Percentiles rank a stretch among this genome's conserved stretches.
Evolutionary conservation across 2,797 vertebrate genomes (phyloP).

Genomic region (Pseudochirops corinnae): DNA sequence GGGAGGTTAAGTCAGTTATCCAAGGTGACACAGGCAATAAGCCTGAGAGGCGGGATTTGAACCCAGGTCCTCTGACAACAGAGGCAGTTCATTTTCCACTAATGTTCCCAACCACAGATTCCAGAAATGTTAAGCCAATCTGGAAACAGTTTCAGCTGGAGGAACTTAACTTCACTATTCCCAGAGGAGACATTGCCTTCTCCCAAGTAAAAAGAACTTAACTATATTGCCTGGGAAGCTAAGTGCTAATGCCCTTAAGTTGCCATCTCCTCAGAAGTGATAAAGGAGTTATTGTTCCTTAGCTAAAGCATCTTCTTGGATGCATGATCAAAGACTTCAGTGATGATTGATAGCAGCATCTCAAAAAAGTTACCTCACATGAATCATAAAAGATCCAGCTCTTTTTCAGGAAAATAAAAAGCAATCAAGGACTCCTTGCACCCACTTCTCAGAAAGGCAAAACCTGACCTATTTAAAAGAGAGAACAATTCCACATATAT

Average conservation of each 20-base stretch:
- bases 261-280: conserved; percentile 52
- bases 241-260: conserved; percentile 62
- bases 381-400: conserved; percentile 27
- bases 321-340: conserved; percentile 43
- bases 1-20: neutral
- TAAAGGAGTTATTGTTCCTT: neutral
- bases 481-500: neutral
- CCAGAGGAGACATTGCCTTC: conserved; percentile 55
- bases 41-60: neutral
- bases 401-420: neutral
- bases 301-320: conserved; percentile 20
- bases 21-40: neutral
- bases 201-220: conserved; percentile 39
- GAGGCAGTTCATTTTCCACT: neutral
- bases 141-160: conserved; percentile 6
- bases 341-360: conserved; percentile 59
- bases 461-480: neutral
- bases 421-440: neutral
- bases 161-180: conserved; percentile 58
- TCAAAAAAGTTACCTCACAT: neutral
- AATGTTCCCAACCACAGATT: neutral
- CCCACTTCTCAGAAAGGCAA: conserved; percentile 31
- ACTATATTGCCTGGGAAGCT: conserved; percentile 46
- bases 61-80: neutral
- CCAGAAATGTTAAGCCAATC: neutral